These are phyloP conservation scores for Oceanodroma leucorhoa DNA, from an alignment of 2,797 vertebrate genomes.

Conservation along the genomic window DNA sequence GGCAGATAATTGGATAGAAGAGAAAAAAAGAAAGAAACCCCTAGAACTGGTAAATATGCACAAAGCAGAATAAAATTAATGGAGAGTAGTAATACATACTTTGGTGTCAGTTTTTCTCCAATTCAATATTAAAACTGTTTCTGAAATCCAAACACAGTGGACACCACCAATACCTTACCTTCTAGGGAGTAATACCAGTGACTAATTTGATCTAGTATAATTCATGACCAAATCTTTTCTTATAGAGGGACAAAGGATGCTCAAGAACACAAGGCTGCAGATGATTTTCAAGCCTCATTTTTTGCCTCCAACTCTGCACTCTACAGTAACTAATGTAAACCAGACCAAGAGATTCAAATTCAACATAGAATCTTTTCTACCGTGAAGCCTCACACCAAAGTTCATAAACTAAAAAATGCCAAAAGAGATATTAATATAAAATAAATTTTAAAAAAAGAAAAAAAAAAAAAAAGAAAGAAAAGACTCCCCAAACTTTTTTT, in stretches of 20 bases:
- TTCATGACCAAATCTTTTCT: neutral
- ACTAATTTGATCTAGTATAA: neutral
- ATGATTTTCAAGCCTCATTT: neutral
- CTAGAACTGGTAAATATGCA: neutral
- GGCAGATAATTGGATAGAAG: neutral
- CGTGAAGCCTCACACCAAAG: neutral
- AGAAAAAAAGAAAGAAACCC: neutral
- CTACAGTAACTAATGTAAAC: neutral
- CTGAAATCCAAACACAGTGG: neutral
- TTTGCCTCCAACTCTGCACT: neutral
- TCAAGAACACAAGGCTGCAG: neutral
- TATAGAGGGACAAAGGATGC: neutral
- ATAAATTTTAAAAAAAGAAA: neutral
- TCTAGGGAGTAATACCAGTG: neutral
- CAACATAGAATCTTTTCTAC: neutral
- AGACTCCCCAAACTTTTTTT: neutral
- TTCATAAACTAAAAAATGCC: neutral
- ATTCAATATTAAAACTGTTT: neutral
- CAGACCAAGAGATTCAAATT: neutral
- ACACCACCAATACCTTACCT: neutral
- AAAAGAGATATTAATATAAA: neutral
- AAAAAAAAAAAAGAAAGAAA: fast-evolving
- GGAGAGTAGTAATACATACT: neutral
- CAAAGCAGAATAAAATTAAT: neutral
- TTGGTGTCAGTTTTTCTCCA: neutral